These are phyloP conservation scores for Neopipo cinnamomea DNA, from an alignment of 2,113 vertebrate genomes.

Conservation along the genomic window DNA sequence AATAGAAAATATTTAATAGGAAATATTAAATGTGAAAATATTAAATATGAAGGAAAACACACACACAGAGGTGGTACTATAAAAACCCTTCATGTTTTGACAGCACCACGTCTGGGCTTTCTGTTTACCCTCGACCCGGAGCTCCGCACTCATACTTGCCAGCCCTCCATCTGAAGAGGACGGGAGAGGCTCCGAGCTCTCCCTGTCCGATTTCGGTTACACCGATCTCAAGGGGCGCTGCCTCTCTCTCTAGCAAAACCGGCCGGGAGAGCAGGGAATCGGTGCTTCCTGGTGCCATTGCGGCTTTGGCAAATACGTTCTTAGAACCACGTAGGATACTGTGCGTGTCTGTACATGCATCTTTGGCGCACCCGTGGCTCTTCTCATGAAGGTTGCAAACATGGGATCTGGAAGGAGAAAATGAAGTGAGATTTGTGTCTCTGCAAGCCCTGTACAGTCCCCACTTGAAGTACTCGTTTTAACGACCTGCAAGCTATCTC, in stretches of 20 bases:
- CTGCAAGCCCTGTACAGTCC: not conserved
- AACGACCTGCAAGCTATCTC: not conserved
- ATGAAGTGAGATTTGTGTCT: not conserved
- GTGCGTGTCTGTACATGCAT: not conserved
- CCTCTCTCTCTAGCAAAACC: not conserved
- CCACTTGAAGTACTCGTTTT: not conserved
- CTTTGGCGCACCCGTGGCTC: not conserved
- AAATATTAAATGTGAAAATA: not conserved
- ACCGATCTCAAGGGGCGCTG: fast-evolving
- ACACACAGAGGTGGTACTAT: fast-evolving
- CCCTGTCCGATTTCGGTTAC: not conserved
- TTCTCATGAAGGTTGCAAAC: not conserved
- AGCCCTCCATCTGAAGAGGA: not conserved
- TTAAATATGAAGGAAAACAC: not conserved
- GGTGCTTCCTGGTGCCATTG: not conserved
- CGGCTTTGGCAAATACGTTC: not conserved
- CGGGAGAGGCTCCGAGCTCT: not conserved
- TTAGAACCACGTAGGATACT: not conserved
- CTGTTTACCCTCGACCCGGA: fast-evolving
- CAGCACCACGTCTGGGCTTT: fast-evolving
- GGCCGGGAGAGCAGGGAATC: not conserved
- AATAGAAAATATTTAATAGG: not conserved
- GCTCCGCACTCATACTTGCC: fast-evolving
- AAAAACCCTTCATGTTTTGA: not conserved
- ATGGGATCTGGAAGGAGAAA: not conserved